Conservation (phyloP, 2,797 vertebrate species). For the Chelonia mydas region DNA sequence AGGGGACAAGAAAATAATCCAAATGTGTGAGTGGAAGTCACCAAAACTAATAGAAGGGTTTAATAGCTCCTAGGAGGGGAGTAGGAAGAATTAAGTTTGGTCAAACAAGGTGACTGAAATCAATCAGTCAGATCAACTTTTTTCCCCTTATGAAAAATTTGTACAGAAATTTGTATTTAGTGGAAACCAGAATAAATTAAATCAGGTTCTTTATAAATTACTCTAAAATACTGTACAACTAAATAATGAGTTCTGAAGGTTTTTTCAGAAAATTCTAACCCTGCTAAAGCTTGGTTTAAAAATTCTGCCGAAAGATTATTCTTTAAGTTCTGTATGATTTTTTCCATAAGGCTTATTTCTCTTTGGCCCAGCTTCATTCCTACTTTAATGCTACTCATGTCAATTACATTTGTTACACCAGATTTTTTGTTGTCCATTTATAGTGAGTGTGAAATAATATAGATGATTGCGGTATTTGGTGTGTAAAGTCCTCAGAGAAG, state of each 20-base stretch:
- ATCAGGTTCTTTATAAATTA: neutral
- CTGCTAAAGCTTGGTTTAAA: neutral
- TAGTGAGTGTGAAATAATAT: neutral
- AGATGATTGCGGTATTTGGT: neutral
- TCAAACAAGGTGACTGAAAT: neutral
- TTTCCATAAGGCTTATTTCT: neutral
- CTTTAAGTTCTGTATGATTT: neutral
- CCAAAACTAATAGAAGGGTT: neutral
- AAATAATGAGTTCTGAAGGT: neutral
- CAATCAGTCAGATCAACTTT: neutral
- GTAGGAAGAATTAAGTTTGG: neutral
- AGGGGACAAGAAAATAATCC: neutral
- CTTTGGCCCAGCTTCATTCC: neutral
- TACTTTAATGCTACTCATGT: neutral
- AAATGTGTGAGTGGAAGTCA: neutral
- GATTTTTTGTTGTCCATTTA: neutral
- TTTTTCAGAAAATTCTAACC: neutral
- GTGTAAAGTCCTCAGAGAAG: neutral
- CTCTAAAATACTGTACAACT: neutral
- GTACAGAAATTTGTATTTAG: neutral
- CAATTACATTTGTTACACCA: neutral
- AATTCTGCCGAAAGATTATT: neutral
- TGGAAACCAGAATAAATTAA: neutral
- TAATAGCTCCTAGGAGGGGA: neutral
- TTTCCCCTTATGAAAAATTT: neutral